A percentile compares a stretch with the other conserved stretches of the same genome.
Conservation (phyloP, 2,888 invertebrate species). For the Candidula unifasciata region DNA sequence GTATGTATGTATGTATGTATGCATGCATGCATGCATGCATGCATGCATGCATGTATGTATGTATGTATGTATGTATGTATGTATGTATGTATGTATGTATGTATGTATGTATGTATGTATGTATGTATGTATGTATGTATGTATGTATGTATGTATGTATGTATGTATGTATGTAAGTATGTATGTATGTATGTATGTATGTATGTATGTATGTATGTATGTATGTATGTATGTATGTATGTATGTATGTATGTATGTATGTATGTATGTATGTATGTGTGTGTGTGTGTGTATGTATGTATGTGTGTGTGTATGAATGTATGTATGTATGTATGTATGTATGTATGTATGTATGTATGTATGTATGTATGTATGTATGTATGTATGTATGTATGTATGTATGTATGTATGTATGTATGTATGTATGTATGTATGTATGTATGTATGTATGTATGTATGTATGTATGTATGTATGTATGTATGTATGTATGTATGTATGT, state of each 20-base stretch:
- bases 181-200: slow-evolving; percentile 22
- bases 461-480: too few relatives aligned
- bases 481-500: too few relatives aligned
- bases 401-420: too few relatives aligned
- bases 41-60: not conserved
- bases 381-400: too few relatives aligned
- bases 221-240: slow-evolving; percentile 30
- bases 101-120: slow-evolving; percentile 20
- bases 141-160: slow-evolving; percentile 24
- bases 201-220: slow-evolving; percentile 27
- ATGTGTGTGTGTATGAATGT: slow-evolving; percentile 19
- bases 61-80: slow-evolving; percentile 18
- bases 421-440: too few relatives aligned
- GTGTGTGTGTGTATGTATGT: slow-evolving; percentile 16
- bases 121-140: slow-evolving; percentile 21
- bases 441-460: too few relatives aligned
- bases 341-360: not conserved
- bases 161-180: slow-evolving; percentile 6
- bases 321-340: not conserved
- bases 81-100: slow-evolving; percentile 17
- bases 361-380: slow-evolving; percentile 1
- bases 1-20: not conserved
- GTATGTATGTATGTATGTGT: slow-evolving; percentile 6
- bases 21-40: not conserved
- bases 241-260: slow-evolving; percentile 6